phyloP scores from a whole-genome alignment of 2,888 invertebrate genomes.

The Epinotia brunnichana region DNA sequence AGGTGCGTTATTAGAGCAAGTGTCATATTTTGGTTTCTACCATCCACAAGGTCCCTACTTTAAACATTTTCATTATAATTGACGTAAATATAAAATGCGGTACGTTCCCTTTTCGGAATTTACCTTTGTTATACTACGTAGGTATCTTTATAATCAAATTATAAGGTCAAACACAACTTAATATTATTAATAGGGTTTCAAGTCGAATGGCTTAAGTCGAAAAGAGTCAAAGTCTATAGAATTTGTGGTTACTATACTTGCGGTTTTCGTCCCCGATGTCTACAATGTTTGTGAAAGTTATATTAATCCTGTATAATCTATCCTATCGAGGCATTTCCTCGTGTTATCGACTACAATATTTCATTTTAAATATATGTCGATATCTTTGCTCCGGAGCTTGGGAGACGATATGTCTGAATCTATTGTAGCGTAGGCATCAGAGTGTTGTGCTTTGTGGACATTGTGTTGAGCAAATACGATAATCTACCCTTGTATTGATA shows the following conservation, averaged over 20 bases:
- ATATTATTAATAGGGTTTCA: too few relatives aligned
- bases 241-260: too few relatives aligned
- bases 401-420: neutral
- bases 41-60: neutral
- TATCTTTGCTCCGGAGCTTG: neutral
- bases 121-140: neutral
- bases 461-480: neutral
- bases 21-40: neutral
- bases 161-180: too few relatives aligned
- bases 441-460: neutral
- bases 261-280: too few relatives aligned
- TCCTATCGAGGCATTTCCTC: neutral
- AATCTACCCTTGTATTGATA: neutral
- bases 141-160: too few relatives aligned
- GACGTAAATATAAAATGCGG: neutral
- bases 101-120: neutral
- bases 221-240: too few relatives aligned
- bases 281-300: too few relatives aligned
- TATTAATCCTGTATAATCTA: too few relatives aligned
- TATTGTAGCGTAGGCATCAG: neutral
- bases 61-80: slow-evolving; percentile 4
- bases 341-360: neutral
- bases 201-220: too few relatives aligned
- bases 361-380: neutral
- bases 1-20: slow-evolving; percentile 1